Evolutionary conservation across 2,113 vertebrate genomes (phyloP), one percentile per base, ranked within the genome.

Genomic region (Eupsittula cactorum): DNA sequence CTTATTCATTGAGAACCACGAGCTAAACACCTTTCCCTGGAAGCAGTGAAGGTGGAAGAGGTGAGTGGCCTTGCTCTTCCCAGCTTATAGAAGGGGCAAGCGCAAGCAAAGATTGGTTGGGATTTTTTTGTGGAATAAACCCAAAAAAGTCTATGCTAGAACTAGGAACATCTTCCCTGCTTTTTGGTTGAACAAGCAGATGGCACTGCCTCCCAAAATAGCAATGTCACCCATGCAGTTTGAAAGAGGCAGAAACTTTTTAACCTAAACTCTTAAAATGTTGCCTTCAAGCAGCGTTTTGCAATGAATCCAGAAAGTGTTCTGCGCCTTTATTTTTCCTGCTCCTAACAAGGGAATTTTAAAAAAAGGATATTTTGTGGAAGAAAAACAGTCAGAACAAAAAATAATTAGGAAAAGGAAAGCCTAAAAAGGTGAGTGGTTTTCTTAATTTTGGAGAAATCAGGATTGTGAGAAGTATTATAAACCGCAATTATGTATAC

Each of bases 151-250:
- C 86, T 93, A 83, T 28, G 80, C 86, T 73, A 85, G 74, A 92
- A 92, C 74, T 85, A 92, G 74, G 86, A 96, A 92, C 71, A 94
- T 96, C 92, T 91, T 95, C 78, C 83, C 83, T 11, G 49, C 80
- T 79, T 96, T 94, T 94, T 94, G 91, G 88, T 89, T 97, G 67
- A 93, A 91, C 86, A 94, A 92, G 77, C 92, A 96, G 95, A 95
- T 90, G 83, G 88, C 67, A 88, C 42, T 77, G 86, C 64, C 88
- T 96, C 83, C 53, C 86, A 91, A 95, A 97, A 95, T 93, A 96
- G 90, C 92, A 95, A 39, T 91, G 91, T 95, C 82, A 91, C 79
- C 93, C 93, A 92, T 90, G 89, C 74, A 92, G 82, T 80, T 44
- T 92, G 87, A 94, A 92, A 95, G 57, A 89, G 92, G 92, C 64